Base-by-base conservation (phyloP, 2,113 vertebrate species). In the Todiramphus chloris region DNA sequence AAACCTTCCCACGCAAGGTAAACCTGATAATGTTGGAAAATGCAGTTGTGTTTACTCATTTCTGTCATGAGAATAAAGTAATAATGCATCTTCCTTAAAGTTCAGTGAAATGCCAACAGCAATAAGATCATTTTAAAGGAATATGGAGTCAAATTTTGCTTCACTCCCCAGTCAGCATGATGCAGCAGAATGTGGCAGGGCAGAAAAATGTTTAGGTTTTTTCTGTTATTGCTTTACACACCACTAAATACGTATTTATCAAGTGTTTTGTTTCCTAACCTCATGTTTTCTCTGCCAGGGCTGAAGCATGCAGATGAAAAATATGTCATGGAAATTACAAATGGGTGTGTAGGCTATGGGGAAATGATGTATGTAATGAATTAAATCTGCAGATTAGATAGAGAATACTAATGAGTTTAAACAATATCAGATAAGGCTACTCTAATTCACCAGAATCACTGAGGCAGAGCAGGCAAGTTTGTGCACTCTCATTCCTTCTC, bases 361-460 rank as follows among this genome's bases (percentile, higher is more conserved):
- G 96, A 98, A 97, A 98, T 98, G 96, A 98, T 98, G 95, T 97
- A 97, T 97, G 96, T 98, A 97, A 98, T 97, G 97, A 98, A 98
- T 98, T 98, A 97, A 98, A 96, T 97, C 94, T 94, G 93, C 67
- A 90, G 91, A 94, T 96, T 88, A 92, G 86, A 68, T 85, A 85
- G 85, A 83, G 97, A 98, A 98, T 98, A 97, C 94, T 96, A 98
- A 98, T 97, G 97, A 96, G 93, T 95, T 90, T 82, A 90, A 97
- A 97, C 72, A 93, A 95, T 94, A 96, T 93, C 87, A 90, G 92
- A 94, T 94, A 89, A 84, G 83, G 67, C 83, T 91, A 95, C 63
- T 95, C 53, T 37, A 86, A 97, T 97, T 97, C 95, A 95, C 93
- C 83, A 95, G 73, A 96, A 90, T 90, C 80, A 96, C 55, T 97